Evolutionary conservation across 2,888 invertebrate species (phyloP).

Genomic region (Eremobia ochroleuca): DNA sequence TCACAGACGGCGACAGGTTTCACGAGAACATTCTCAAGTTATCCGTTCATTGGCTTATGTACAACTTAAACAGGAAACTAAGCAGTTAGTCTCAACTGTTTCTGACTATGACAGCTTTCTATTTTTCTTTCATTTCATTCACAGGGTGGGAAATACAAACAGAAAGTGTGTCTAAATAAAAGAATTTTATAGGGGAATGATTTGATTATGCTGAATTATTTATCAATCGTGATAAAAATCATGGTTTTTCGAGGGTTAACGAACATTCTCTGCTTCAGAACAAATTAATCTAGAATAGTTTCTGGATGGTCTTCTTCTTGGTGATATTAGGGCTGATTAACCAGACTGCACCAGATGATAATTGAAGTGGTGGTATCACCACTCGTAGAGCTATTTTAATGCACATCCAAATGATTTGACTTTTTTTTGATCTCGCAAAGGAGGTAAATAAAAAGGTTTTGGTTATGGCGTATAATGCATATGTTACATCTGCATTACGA

Average conservation of each 20-base stretch:
- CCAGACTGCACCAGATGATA: not conserved
- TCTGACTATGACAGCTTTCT: conserved; percentile 54
- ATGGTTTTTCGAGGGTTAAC: not conserved
- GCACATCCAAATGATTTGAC: not conserved
- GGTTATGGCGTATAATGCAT: too few species aligned
- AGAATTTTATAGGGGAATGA: not conserved
- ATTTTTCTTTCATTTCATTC: conserved; percentile 16
- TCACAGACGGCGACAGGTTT: conserved; percentile 33
- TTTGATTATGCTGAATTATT: not conserved
- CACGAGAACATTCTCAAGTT: conserved; percentile 39
- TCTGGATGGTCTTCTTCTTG: not conserved
- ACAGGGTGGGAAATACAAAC: not conserved
- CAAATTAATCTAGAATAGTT: not conserved
- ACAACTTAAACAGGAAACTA: conserved; percentile 59
- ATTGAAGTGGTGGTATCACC: not conserved
- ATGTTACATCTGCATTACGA: too few species aligned
- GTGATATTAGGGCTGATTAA: not conserved
- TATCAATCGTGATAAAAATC: not conserved
- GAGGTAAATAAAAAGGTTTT: too few species aligned
- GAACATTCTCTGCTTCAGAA: not conserved
- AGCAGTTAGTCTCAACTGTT: conserved; percentile 31
- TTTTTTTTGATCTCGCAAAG: too few species aligned
- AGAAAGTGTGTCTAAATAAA: not conserved
- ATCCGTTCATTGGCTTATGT: conserved; percentile 58
- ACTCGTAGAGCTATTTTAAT: too few species aligned